phyloP scores from a whole-genome alignment of 2,113 vertebrate genomes.

The Alligator mississippiensis region DNA sequence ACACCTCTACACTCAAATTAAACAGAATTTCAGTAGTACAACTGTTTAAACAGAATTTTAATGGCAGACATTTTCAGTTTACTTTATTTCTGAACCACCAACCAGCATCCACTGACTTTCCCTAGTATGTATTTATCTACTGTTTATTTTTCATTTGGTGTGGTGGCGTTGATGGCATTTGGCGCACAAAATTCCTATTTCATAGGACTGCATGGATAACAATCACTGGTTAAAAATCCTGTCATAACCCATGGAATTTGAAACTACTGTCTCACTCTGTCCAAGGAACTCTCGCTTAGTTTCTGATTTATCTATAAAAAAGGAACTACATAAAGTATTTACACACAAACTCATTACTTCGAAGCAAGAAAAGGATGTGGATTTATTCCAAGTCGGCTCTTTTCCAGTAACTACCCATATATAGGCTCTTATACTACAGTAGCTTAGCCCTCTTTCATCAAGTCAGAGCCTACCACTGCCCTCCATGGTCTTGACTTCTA shows the following conservation, averaged over 20 bases:
- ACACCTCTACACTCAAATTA: constrained; percentile 1
- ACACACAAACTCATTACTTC: too few species aligned
- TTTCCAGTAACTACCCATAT: too few species aligned
- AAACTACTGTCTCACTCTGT: neutral
- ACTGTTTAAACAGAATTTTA: neutral
- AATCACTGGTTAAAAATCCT: neutral
- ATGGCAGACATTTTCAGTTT: neutral
- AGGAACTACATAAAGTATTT: too few species aligned
- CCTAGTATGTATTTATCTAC: neutral
- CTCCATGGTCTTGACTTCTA: neutral
- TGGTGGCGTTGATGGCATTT: neutral
- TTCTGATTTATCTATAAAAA: neutral
- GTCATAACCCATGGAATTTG: neutral
- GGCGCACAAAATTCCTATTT: neutral
- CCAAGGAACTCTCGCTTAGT: neutral
- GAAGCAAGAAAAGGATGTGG: too few species aligned
- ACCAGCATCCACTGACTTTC: neutral
- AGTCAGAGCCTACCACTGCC: neutral
- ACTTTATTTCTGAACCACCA: neutral
- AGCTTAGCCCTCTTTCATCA: too few species aligned
- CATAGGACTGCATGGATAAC: neutral
- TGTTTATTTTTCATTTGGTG: neutral
- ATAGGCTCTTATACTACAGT: too few species aligned
- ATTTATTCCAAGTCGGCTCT: too few species aligned
- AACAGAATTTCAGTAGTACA: neutral